Evolutionary conservation across 2,888 invertebrate species (phyloP).

Genomic region (Augiades crinisus): DNA sequence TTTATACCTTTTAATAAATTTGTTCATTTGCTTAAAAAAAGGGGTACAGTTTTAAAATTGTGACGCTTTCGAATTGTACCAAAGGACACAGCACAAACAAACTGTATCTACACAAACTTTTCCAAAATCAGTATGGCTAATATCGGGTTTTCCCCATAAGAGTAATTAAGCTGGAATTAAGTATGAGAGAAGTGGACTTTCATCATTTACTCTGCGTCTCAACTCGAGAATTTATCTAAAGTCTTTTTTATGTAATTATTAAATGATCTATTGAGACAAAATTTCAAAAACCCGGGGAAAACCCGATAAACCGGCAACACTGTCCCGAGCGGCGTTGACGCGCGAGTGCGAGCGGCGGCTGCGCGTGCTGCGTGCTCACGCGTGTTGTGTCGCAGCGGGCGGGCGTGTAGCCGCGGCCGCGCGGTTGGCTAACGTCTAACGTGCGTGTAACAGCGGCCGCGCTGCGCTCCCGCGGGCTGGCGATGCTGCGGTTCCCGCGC

Average conservation of each 20-base stretch:
- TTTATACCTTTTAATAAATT: background rate
- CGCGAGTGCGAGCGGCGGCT: slow-evolving; percentile 28
- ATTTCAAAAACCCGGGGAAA: too few species aligned
- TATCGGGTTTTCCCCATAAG: background rate
- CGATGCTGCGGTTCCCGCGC: slow-evolving; percentile 75
- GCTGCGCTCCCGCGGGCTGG: slow-evolving; percentile 79
- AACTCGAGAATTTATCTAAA: too few species aligned
- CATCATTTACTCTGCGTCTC: too few species aligned
- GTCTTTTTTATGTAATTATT: too few species aligned
- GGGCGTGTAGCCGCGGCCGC: slow-evolving; percentile 42
- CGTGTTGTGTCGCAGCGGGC: slow-evolving; percentile 26
- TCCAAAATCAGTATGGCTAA: background rate
- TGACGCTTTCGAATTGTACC: too few species aligned
- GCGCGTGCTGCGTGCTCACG: slow-evolving; percentile 25
- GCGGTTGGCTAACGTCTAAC: slow-evolving; percentile 57
- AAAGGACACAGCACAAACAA: background rate
- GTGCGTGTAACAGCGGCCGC: slow-evolving; percentile 79
- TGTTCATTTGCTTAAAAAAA: too few species aligned
- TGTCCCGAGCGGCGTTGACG: slow-evolving; percentile 31
- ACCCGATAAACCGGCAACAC: background rate
- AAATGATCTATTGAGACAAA: too few species aligned
- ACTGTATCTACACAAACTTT: background rate
- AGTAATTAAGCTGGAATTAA: too few species aligned
- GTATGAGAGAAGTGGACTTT: too few species aligned
- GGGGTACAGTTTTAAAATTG: too few species aligned